Percentiles rank a stretch among this genome's conserved stretches.
These are phyloP conservation scores for Platichthys stellatus DNA, from an alignment of 2,113 vertebrate species.

Conservation along the genomic window DNA sequence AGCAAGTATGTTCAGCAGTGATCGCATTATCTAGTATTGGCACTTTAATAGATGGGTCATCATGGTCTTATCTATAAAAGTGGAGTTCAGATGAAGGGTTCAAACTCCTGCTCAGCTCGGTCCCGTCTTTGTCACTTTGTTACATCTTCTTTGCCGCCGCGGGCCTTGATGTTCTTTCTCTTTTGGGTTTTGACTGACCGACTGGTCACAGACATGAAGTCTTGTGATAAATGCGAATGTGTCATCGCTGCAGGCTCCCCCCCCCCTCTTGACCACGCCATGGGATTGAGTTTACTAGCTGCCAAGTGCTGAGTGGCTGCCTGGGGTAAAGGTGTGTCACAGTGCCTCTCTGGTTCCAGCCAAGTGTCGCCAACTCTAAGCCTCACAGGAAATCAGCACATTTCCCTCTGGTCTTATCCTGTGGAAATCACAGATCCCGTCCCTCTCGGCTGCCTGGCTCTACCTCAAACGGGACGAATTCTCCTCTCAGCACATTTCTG, in stretches of 20 bases:
- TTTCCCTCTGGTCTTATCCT: constrained; percentile 33
- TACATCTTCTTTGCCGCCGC: constrained; percentile 1
- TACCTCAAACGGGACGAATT: constrained; percentile 31
- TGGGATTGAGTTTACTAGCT: constrained; percentile 49
- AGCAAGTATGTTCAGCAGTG: no score
- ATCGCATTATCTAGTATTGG: no score
- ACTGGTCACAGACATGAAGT: constrained; percentile 13
- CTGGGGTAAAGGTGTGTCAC: constrained; percentile 32
- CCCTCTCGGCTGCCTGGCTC: constrained; percentile 8
- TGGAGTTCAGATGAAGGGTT: no score
- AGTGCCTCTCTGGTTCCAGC: constrained; percentile 20
- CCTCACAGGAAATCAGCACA: constrained; percentile 33
- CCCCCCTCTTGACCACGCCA: constrained; percentile 30
- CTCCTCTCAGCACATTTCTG: constrained; percentile 48
- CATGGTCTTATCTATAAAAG: no score
- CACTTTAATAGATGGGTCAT: no score
- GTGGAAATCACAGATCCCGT: constrained; percentile 32
- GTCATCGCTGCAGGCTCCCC: constrained; percentile 18
- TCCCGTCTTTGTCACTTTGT: background rate
- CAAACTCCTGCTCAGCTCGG: background rate
- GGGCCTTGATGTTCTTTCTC: background rate
- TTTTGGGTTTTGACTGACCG: constrained; percentile 16
- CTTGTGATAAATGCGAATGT: constrained; percentile 25
- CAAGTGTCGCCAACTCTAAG: constrained; percentile 15
- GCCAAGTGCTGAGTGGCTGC: constrained; percentile 44